Base-by-base conservation (phyloP, 2,797 vertebrate species). In the Orientallactaga sibirica region DNA sequence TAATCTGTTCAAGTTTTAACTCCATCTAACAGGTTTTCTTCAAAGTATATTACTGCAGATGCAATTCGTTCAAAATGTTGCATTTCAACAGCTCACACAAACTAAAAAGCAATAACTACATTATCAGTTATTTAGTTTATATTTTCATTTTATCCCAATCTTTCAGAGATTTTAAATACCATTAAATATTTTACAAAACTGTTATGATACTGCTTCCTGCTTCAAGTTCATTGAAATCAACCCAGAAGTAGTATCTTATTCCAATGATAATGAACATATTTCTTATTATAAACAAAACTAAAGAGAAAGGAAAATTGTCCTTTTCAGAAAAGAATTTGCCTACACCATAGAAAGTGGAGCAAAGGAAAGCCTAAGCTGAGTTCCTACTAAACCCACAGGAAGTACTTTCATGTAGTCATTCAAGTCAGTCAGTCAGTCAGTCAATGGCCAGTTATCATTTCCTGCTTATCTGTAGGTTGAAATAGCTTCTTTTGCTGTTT, bases 11-110 rank as follows among this genome's bases (percentile, higher is more conserved):
- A 92, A 97, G 88, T 96, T 97, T 96, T 97, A 96, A 97, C 97
- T 98, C 95, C 95, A 88, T n/a, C 94, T 97, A 98, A 97, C 97
- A 95, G 90, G 68, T 97, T 98, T 98, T 97, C 96, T 97, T 97
- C 97, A 96, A 96, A 95, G 96, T 94, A 95, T 95, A 97, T 97
- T 95, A 96, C 55, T 97, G 95, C 92, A 93, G 73, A 84, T 96
- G 91, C 96, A 97, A 97, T 96, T 95, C 95, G 96, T 97, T 97
- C 96, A 96, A 98, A 97, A 97, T 96, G 97, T 64, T 95, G 94
- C 91, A 94, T 96, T 94, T 96, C 94, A 92, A 96, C 83, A 94
- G 95, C 67, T 96, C 92, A 89, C 78, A 95, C 93, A 75, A 97
- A 94, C 82, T 90, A 75, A 73, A 41, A 96, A 86, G 92, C 86